phyloP scores from a whole-genome alignment of 2,797 vertebrate species.

The Alectoris magna region DNA sequence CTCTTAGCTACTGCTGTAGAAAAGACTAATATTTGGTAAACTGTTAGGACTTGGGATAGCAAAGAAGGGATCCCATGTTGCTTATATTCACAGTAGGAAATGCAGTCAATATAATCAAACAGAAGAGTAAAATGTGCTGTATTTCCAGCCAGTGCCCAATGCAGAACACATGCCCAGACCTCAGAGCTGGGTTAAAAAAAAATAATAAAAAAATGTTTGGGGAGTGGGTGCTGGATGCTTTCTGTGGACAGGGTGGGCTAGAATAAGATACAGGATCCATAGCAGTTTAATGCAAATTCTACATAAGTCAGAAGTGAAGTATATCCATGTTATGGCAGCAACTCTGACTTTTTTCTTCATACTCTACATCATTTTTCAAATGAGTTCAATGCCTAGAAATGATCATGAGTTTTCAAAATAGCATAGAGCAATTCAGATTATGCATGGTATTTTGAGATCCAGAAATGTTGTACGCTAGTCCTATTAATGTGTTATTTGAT shows the following conservation, averaged over 20 bases:
- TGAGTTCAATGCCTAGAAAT: background rate
- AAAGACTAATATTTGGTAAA: background rate
- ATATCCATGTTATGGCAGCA: background rate
- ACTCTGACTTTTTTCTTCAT: background rate
- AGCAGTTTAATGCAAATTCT: background rate
- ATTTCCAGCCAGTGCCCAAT: background rate
- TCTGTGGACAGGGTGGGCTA: background rate
- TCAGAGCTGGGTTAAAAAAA: background rate
- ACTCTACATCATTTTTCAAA: background rate
- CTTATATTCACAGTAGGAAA: background rate
- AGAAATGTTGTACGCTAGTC: background rate
- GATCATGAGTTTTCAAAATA: background rate
- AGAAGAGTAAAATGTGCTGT: background rate
- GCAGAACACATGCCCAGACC: background rate
- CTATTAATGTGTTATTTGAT: background rate
- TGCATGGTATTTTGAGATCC: background rate
- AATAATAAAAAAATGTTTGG: background rate
- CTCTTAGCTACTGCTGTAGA: background rate
- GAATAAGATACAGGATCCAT: background rate
- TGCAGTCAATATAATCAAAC: background rate
- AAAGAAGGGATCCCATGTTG: rapidly evolving
- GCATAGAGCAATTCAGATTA: background rate
- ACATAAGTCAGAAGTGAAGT: background rate
- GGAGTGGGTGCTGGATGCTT: background rate
- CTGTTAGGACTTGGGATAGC: rapidly evolving